phyloP scores from a whole-genome alignment of 2,113 vertebrate genomes.

The Calyptomena viridis region DNA sequence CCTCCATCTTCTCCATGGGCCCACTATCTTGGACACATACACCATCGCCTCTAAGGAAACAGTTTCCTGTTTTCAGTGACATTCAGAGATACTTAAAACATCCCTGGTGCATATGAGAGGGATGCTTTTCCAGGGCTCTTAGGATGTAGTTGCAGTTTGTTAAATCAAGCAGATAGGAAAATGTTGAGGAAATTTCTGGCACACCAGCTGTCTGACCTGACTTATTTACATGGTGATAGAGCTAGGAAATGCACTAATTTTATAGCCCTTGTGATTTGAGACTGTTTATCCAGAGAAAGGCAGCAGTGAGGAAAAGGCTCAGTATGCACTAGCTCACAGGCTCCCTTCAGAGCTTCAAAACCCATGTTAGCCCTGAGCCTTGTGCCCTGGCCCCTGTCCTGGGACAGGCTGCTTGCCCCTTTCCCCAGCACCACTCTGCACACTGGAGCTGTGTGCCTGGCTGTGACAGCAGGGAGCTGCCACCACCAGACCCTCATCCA shows the following conservation, averaged over 20 bases:
- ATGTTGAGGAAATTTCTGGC: neutral
- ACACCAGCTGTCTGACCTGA: neutral
- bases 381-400: neutral
- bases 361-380: accelerated
- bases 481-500: accelerated
- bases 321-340: neutral
- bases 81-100: neutral
- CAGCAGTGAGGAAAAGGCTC: neutral
- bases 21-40: neutral
- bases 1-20: neutral
- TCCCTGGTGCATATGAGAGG: neutral
- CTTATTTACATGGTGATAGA: neutral
- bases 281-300: neutral
- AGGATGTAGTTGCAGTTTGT: neutral
- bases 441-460: accelerated
- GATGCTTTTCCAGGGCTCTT: neutral
- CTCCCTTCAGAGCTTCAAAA: no score
- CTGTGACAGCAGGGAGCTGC: accelerated
- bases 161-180: neutral
- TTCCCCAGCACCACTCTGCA: accelerated
- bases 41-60: neutral
- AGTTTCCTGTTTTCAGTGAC: neutral
- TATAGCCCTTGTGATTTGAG: neutral
- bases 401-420: neutral
- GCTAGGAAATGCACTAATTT: neutral